Percentiles rank a stretch among this genome's conserved stretches.
Evolutionary conservation across 2,113 vertebrate genomes (phyloP).

Genomic region (Hemichromis elongatus): DNA sequence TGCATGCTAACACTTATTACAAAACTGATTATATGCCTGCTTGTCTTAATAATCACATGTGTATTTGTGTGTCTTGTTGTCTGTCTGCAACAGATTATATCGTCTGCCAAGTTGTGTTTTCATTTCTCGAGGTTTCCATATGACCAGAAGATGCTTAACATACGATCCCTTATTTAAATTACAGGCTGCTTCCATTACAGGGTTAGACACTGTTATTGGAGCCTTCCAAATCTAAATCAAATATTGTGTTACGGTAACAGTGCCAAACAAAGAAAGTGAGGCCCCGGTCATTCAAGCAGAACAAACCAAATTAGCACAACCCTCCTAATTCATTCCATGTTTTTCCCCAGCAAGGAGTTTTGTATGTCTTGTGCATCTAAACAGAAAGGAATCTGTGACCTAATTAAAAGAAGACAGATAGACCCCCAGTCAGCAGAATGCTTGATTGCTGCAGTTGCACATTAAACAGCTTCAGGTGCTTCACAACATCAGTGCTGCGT

Average conservation of each 20-base stretch:
- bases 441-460: slow-evolving; percentile 34
- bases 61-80: neutral
- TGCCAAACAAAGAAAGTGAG: slow-evolving; percentile 15
- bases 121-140: slow-evolving; percentile 7
- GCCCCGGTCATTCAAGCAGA: slow-evolving; percentile 28
- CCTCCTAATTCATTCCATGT: neutral
- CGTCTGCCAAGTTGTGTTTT: slow-evolving; percentile 33
- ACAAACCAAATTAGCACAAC: slow-evolving; percentile 25
- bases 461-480: slow-evolving; percentile 32
- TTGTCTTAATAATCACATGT: slow-evolving; percentile 34
- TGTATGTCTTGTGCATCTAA: slow-evolving; percentile 30
- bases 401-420: slow-evolving; percentile 50
- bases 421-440: slow-evolving; percentile 44
- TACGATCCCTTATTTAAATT: slow-evolving; percentile 19
- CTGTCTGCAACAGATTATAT: slow-evolving; percentile 1
- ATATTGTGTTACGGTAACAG: slow-evolving; percentile 26
- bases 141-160: slow-evolving; percentile 15
- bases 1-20: slow-evolving; percentile 3
- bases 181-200: slow-evolving; percentile 1
- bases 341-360: neutral
- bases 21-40: slow-evolving; percentile 36
- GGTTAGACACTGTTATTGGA: slow-evolving; percentile 14
- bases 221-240: slow-evolving; percentile 28
- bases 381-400: slow-evolving; percentile 56
- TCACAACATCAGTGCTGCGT: neutral